Conservation (phyloP, 2,113 vertebrate species). For the Columba janthina region DNA sequence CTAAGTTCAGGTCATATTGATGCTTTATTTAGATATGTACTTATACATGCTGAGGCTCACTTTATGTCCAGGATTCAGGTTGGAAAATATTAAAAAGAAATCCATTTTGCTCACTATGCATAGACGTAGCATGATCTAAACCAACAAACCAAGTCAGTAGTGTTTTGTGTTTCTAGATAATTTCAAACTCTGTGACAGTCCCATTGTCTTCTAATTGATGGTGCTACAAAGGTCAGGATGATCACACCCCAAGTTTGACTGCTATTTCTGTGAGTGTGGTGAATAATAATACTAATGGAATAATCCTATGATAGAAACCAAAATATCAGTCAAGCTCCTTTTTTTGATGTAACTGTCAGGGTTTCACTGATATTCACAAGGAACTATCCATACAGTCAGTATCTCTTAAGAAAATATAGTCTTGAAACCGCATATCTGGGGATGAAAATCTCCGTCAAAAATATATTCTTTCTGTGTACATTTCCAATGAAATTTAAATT, state of each 20-base stretch:
- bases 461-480: too few species aligned
- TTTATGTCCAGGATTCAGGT: neutral
- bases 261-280: neutral
- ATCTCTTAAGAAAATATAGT: neutral
- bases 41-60: neutral
- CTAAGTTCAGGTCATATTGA: neutral
- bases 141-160: neutral
- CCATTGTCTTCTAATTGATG: neutral
- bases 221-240: neutral
- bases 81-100: neutral
- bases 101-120: neutral
- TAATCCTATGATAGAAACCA: neutral
- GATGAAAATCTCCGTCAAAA: neutral
- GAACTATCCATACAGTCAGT: neutral
- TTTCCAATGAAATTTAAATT: neutral
- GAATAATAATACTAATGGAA: neutral
- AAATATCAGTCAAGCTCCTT: neutral
- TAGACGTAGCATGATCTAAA: neutral
- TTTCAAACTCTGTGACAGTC: neutral
- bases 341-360: neutral
- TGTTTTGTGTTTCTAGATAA: neutral
- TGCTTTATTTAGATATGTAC: neutral
- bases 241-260: neutral
- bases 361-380: neutral
- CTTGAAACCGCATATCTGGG: neutral